A percentile compares a stretch with the other conserved stretches of the same genome.
These are phyloP conservation scores for Isichthys henryi DNA, from an alignment of 2,113 vertebrate genomes.

Conservation along the genomic window DNA sequence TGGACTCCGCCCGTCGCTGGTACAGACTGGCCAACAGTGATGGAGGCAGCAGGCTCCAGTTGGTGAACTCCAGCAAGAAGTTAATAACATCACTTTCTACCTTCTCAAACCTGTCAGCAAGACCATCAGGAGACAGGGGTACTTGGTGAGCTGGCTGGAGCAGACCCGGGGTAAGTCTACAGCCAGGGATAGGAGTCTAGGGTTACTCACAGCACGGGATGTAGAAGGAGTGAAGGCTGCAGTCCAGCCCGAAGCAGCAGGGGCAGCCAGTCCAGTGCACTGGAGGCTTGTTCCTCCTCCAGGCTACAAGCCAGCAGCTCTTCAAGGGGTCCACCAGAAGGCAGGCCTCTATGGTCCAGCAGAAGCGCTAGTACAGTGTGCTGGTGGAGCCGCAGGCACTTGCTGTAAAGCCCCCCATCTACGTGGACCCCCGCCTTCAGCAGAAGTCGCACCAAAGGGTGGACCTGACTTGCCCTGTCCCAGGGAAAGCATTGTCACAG, in stretches of 20 bases:
- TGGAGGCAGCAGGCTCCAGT: slow-evolving; percentile 68
- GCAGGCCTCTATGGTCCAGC: slow-evolving; percentile 23
- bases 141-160: background rate
- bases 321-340: slow-evolving; percentile 23
- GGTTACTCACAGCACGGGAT: slow-evolving; percentile 61
- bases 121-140: background rate
- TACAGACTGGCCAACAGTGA: slow-evolving; percentile 54
- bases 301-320: slow-evolving; percentile 43
- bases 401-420: slow-evolving; percentile 32
- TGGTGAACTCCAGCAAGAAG: slow-evolving; percentile 73
- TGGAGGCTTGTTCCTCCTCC: slow-evolving; percentile 21
- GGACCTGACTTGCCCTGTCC: background rate
- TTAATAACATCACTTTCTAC: slow-evolving; percentile 56
- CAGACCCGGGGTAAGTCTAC: background rate
- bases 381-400: background rate
- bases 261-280: slow-evolving; percentile 71
- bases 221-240: slow-evolving; percentile 67
- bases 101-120: slow-evolving; percentile 52
- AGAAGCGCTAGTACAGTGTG: background rate
- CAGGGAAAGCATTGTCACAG: background rate
- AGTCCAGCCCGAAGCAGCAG: slow-evolving; percentile 74
- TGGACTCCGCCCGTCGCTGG: slow-evolving; percentile 44
- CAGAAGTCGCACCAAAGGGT: slow-evolving; percentile 40
- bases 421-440: slow-evolving; percentile 49
- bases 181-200: background rate